Base-by-base conservation (phyloP, 1,140 invertebrate genomes). In the Penaeus chinensis region DNA sequence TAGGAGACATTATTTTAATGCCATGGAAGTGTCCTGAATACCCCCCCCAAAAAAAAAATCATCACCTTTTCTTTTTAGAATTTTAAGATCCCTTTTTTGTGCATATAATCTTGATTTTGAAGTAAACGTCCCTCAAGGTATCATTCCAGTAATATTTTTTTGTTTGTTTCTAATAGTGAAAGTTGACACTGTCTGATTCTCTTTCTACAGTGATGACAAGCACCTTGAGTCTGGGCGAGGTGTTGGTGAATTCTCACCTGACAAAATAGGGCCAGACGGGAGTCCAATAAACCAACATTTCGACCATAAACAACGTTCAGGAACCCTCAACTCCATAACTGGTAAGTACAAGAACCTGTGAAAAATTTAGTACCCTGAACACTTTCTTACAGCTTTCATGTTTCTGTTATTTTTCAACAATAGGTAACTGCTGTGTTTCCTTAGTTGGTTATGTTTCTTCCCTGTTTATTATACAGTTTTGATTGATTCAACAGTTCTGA, bases 181-280 rank as follows among this genome's bases (percentile, higher is more conserved):
- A 88, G n/a, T 22, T 65, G 24, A 60, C 7, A 4, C 5, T 54
- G 11, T 60, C 32, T n/a, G 18, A 18, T 42, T 60, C 32, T 24
- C 60, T 47, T 47, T 47, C 86, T 27, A 47, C 89, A 87, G 86
- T 32, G 80, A 86, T 37, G 81, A 85, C 71, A 81, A 90, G 42
- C 84, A 85, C 24, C 62, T 85, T 16, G 86, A 88, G 32, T 88
- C 88, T 3, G 87, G 87, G 47, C 88, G 82, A 71, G 85, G 84
- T 8, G 63, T 65, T 65, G 47, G 98, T 42, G 97, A 98, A 91
- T 97, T 98, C 92, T 95, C 95, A 65, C 96, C 97, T 2, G 96
- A 96, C 77, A 97, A 97, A 92, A 96, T 96, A 0, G 96, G 96
- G 13, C 95, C 95, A 91, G 97, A 98, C 92, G 96, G 97, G 19